These are phyloP conservation scores for Crambe crambe DNA, from an alignment of 37 sponge, comb jelly and placozoan genomes.

Conservation along the genomic window DNA sequence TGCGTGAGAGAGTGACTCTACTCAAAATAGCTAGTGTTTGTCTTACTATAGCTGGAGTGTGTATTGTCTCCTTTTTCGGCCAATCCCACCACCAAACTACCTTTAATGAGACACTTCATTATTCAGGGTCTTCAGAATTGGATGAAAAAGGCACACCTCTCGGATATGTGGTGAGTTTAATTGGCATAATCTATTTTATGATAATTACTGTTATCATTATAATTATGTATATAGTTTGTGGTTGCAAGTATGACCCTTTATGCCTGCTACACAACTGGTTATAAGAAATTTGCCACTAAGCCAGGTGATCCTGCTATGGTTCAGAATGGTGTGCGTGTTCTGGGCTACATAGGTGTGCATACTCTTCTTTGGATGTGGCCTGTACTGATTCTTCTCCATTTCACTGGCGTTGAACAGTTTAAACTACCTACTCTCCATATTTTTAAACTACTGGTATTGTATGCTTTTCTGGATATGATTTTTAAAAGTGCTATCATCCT, in stretches of 20 bases:
- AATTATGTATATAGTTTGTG: too few species aligned
- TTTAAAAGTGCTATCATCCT: constrained; percentile 52
- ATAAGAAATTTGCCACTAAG: constrained; percentile 56
- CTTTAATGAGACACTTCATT: not conserved
- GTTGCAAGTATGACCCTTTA: not conserved
- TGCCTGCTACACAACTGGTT: constrained; percentile 51
- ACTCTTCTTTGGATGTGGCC: constrained; percentile 67
- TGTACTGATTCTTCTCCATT: constrained; percentile 30
- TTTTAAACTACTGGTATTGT: constrained; percentile 31
- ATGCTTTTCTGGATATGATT: constrained; percentile 41
- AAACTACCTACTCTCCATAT: constrained; percentile 27
- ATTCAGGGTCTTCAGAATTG: too few species aligned
- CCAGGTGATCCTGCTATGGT: constrained; percentile 63
- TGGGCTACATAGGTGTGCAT: constrained; percentile 76
- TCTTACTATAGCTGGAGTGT: constrained; percentile 25
- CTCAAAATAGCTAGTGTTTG: constrained; percentile 51
- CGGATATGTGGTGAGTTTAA: constrained; percentile 41
- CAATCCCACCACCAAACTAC: not conserved
- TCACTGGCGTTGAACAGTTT: constrained; percentile 37
- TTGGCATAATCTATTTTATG: too few species aligned
- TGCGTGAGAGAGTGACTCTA: constrained; percentile 76
- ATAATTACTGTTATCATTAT: too few species aligned
- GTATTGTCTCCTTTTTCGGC: constrained; percentile 22
- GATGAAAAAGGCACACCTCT: constrained; percentile 19
- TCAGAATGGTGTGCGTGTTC: constrained; percentile 55